phyloP scores from a whole-genome alignment of 1,140 invertebrate genomes.

The Papilio helenus region DNA sequence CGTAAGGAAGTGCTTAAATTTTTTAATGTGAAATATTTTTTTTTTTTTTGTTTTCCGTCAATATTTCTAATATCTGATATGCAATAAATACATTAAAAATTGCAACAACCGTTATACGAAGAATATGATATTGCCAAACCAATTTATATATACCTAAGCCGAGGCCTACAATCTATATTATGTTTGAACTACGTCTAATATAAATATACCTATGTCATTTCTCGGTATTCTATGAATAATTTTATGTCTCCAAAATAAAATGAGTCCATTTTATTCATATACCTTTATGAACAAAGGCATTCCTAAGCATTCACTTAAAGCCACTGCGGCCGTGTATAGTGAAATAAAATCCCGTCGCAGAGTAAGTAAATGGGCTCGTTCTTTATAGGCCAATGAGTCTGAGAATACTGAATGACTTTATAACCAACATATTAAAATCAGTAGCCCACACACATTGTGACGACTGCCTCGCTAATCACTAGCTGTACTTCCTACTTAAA shows the following conservation, averaged over 20 bases:
- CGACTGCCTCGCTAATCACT: conserved; percentile 45
- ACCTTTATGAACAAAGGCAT: conserved; percentile 5
- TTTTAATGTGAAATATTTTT: too few relatives aligned
- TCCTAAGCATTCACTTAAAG: conserved; percentile 44
- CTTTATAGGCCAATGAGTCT: conserved; percentile 68
- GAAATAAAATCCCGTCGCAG: conserved; percentile 51
- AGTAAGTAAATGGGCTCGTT: conserved; percentile 43
- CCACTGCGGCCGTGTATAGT: conserved; percentile 42
- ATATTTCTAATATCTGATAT: too few relatives aligned
- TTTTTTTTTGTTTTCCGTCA: too few relatives aligned
- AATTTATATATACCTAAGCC: background rate
- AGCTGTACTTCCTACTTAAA: too few relatives aligned
- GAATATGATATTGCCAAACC: background rate
- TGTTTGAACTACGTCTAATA: background rate
- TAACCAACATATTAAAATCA: conserved; percentile 53
- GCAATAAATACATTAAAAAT: background rate
- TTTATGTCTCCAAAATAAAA: background rate
- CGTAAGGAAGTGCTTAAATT: too few relatives aligned
- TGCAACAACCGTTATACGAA: background rate
- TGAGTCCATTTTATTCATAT: background rate
- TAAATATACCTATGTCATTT: background rate
- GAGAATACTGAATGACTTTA: conserved; percentile 60
- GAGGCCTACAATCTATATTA: background rate
- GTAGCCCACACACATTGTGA: conserved; percentile 21
- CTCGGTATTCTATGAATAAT: background rate